These are phyloP conservation scores for Pristionchus japonicus DNA, from an alignment of 2,888 invertebrate genomes.

Conservation along the genomic window DNA sequence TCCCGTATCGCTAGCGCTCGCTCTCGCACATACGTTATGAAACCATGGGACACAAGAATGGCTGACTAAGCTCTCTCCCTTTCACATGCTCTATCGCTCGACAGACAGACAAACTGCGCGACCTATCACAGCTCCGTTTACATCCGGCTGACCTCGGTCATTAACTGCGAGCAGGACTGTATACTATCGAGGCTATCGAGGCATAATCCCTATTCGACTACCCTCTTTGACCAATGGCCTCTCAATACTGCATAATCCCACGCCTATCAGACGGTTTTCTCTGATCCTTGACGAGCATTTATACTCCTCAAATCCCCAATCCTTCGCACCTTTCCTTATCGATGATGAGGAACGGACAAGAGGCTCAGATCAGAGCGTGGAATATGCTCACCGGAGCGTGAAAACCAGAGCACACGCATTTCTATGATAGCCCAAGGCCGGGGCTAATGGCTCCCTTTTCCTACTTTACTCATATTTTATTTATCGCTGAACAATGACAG, in stretches of 20 bases:
- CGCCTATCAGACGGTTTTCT: no score
- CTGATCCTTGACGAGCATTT: not conserved
- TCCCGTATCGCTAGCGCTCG: not conserved
- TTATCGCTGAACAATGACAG: not conserved
- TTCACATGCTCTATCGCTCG: no score
- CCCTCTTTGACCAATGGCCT: not conserved
- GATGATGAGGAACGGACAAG: not conserved
- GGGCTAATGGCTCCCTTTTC: not conserved
- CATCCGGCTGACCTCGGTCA: not conserved
- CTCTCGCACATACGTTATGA: not conserved
- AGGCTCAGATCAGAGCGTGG: not conserved
- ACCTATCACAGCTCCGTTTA: not conserved
- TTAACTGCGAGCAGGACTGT: conserved; percentile 1
- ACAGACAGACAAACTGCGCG: not conserved
- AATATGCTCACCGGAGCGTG: not conserved
- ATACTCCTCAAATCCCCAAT: not conserved
- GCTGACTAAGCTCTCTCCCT: not conserved
- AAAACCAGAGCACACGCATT: not conserved
- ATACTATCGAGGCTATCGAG: no score
- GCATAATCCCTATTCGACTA: conserved; percentile 15
- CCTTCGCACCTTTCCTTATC: not conserved
- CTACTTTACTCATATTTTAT: not conserved
- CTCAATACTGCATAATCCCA: no score
- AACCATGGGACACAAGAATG: conserved; percentile 6
- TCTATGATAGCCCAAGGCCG: not conserved